A percentile compares a stretch with the other conserved stretches of the same genome.
Evolutionary conservation across 2,113 vertebrate species (phyloP).

Genomic region (Heterotis niloticus): DNA sequence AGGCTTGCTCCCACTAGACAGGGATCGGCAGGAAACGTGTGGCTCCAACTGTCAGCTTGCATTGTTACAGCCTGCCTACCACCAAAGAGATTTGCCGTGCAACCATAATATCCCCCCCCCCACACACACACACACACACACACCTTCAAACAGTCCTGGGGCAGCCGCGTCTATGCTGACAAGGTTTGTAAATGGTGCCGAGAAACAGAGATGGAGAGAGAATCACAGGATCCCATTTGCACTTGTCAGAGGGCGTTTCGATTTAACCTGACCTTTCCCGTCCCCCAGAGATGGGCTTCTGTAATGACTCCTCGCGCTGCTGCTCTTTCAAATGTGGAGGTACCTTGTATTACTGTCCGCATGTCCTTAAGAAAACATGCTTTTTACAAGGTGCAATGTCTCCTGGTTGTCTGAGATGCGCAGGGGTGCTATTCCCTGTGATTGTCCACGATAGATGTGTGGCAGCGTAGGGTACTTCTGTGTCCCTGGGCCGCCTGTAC

Average conservation of each 20-base stretch:
- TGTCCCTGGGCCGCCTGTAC: background rate
- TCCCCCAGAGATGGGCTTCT: background rate
- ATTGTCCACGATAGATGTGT: background rate
- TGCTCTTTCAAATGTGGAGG: background rate
- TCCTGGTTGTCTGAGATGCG: background rate
- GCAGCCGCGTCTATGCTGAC: background rate
- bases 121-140: background rate
- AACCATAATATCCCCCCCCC: background rate
- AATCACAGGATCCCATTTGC: slow-evolving; percentile 23
- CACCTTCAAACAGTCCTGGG: background rate
- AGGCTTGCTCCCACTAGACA: background rate
- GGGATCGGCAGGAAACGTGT: background rate
- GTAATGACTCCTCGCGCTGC: slow-evolving; percentile 15
- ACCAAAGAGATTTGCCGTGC: background rate
- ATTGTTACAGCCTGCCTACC: background rate
- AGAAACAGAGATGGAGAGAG: slow-evolving; percentile 3
- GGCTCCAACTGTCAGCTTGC: background rate
- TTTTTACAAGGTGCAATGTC: background rate
- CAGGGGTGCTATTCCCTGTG: background rate
- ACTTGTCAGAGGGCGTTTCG: slow-evolving; percentile 19
- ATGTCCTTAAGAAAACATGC: background rate
- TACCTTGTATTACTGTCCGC: background rate
- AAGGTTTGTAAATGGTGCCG: slow-evolving; percentile 25
- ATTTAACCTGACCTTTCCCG: slow-evolving; percentile 23
- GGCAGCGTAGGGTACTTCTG: background rate